Percentiles rank a stretch among this genome's conserved stretches.
phyloP scores from a whole-genome alignment of 2,888 invertebrate genomes.

The Spialia ferax region DNA sequence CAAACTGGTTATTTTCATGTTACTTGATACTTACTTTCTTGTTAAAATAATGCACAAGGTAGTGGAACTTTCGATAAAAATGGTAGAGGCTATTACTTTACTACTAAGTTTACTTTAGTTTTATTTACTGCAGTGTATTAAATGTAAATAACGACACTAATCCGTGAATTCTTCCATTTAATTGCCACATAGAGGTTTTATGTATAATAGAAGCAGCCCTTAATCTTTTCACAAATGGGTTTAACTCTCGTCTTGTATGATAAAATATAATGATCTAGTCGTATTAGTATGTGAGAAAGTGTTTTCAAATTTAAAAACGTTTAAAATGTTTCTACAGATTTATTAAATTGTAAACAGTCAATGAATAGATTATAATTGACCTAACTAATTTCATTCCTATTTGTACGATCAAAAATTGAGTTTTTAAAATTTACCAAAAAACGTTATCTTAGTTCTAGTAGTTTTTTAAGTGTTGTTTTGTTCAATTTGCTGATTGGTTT shows the following conservation, averaged over 20 bases:
- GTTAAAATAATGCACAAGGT: background rate
- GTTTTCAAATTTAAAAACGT: too few species aligned
- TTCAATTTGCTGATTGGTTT: background rate
- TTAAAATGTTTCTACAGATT: too few species aligned
- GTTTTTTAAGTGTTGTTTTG: background rate
- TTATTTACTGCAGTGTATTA: conserved; percentile 22
- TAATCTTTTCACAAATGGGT: background rate
- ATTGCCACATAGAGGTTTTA: conserved; percentile 60
- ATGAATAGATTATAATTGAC: too few species aligned
- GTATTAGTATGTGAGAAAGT: background rate
- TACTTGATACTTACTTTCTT: too few species aligned
- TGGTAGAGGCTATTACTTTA: conserved; percentile 10
- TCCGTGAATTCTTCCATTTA: conserved; percentile 80
- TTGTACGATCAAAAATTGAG: background rate
- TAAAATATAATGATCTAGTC: background rate
- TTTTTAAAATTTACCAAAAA: background rate
- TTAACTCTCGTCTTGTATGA: background rate
- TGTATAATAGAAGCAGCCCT: conserved; percentile 8
- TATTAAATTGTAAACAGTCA: background rate
- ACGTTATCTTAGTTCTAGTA: background rate
- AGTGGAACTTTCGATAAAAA: background rate
- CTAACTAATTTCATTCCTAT: too few species aligned
- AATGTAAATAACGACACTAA: conserved; percentile 32
- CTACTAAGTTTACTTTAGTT: conserved; percentile 24
- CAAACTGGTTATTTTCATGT: too few species aligned